phyloP scores from a whole-genome alignment of 2,888 invertebrate genomes.

The Agrochola macilenta region DNA sequence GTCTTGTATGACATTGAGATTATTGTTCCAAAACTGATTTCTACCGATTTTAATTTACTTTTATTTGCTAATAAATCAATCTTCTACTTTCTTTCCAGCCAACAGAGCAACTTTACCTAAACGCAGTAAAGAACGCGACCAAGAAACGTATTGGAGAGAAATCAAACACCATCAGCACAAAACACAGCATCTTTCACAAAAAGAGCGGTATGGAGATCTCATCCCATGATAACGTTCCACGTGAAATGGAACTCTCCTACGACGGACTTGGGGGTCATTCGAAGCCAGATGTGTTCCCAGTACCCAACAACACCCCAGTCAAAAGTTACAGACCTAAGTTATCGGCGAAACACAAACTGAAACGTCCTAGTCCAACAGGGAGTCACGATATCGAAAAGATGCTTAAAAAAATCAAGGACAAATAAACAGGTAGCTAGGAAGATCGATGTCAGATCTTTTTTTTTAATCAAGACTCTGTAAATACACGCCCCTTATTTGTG shows the following conservation, averaged over 20 bases:
- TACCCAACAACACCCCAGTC: constrained; percentile 67
- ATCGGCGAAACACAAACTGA: constrained; percentile 79
- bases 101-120: constrained; percentile 77
- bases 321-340: constrained; percentile 77
- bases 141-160: constrained; percentile 65
- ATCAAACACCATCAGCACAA: constrained; percentile 46
- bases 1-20: background rate
- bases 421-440: constrained; percentile 17
- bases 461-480: constrained; percentile 41
- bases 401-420: constrained; percentile 69
- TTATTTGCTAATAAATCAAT: background rate
- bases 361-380: constrained; percentile 73
- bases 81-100: constrained; percentile 73
- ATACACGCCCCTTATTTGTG: constrained; percentile 49
- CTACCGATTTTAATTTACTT: background rate
- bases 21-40: background rate
- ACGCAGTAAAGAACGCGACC: constrained; percentile 70
- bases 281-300: constrained; percentile 87
- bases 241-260: constrained; percentile 78
- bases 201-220: constrained; percentile 74
- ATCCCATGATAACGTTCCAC: constrained; percentile 56
- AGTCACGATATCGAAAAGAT: constrained; percentile 77
- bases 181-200: constrained; percentile 78
- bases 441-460: background rate
- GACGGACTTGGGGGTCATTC: constrained; percentile 91